phyloP scores from a whole-genome alignment of 1,140 invertebrate genomes.

The Theocolax elegans region DNA sequence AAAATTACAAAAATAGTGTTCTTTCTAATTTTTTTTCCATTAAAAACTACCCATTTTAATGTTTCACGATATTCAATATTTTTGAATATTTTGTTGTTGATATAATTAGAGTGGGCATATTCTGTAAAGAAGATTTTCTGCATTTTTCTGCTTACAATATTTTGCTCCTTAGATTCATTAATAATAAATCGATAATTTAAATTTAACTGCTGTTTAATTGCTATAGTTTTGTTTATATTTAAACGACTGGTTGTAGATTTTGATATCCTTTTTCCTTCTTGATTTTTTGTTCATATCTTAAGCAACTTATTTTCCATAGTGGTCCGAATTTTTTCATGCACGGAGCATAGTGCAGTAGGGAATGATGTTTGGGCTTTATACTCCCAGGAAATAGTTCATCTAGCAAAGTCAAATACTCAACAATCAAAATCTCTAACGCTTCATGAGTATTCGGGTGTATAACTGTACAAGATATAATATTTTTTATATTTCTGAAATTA shows the following conservation, averaged over 20 bases:
- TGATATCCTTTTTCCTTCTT: conserved; percentile 22
- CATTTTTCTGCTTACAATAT: no score
- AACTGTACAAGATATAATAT: not conserved
- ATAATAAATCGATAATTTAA: conserved; percentile 1
- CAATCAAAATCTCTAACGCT: not conserved
- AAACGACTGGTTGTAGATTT: conserved; percentile 7
- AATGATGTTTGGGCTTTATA: conserved; percentile 33
- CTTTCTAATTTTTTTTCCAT: no score
- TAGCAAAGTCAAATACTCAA: not conserved
- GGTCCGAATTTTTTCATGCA: conserved; percentile 15
- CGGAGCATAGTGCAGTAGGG: conserved; percentile 6
- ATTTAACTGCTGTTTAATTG: conserved; percentile 23
- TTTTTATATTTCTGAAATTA: not conserved
- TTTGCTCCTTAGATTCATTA: not conserved
- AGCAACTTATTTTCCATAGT: conserved; percentile 29
- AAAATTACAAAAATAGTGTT: no score
- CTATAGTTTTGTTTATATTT: conserved; percentile 31
- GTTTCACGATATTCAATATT: no score
- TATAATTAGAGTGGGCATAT: no score
- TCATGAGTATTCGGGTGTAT: not conserved
- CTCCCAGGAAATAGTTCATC: not conserved
- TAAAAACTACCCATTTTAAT: no score
- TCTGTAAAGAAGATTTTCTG: no score
- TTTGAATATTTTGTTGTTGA: no score
- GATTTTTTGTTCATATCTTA: conserved; percentile 27